Base-by-base conservation (phyloP, 2,888 invertebrate species). In the Meta bourneti region DNA sequence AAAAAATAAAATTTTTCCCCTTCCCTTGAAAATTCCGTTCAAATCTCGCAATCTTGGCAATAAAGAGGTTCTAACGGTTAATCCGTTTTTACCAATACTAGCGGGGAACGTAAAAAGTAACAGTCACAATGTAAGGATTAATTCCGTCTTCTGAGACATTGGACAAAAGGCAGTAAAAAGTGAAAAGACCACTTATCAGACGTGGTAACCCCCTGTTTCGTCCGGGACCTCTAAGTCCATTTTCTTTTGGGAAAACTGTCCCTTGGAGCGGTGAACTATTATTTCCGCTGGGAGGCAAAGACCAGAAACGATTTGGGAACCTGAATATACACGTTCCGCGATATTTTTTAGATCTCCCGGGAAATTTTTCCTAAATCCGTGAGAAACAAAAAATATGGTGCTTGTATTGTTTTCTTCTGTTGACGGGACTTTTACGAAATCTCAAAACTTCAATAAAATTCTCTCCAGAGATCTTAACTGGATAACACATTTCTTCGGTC, bases 361-460 rank as follows among this genome's bases (percentile, higher is more conserved):
- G 79, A 79, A 34, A 34, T 79, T n/a, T 61, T 16, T 34, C 34
- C 34, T 34, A 79, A 79, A 69, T 61, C 61, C 48, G 6, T 20
- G 1, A 13, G 8, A 54, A 79, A 48, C 79, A 16, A 34, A 79
- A 61, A 16, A 61, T 16, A 16, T 9, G 61, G 61, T 34, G 61
- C 6, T 9, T 61, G 11, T 79, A 34, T 34, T 54, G 34, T 84
- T 84, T 75, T 84, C 75, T 84, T 52, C n/a, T n/a, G n/a, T 48
- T 16, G 61, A 61, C 75, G 9, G 48, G 54, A 75, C 61, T 84
- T 84, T 54, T 54, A 84, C 48, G 34, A 84, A 75, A 84, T 75
- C 61, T 74, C 54, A 48, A 84, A 84, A 84, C 75, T 83, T 83
- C 54, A 48, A 54, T 49, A 83, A 83, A 72, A 83, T 54, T 11